Evolutionary conservation across 2,888 invertebrate genomes (phyloP).

Genomic region (Encarsia formosa): DNA sequence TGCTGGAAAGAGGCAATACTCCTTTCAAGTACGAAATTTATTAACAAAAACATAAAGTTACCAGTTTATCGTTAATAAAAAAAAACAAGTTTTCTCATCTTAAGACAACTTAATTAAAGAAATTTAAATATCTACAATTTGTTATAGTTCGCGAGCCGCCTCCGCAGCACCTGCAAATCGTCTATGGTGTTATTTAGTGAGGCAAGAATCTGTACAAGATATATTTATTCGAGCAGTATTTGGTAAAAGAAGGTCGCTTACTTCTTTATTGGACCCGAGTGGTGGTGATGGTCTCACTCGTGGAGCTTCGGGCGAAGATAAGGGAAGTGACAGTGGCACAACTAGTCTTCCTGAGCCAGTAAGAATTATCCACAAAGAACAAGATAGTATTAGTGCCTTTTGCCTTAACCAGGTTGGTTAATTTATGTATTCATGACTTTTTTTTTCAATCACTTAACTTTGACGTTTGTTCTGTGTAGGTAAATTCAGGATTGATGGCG

Average conservation of each 20-base stretch:
- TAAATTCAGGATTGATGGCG: conserved; percentile 77
- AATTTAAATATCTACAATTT: too few species aligned
- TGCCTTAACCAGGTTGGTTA: conserved; percentile 83
- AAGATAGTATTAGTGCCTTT: conserved; percentile 96
- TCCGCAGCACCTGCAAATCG: conserved; percentile 75
- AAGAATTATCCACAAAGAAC: conserved; percentile 96
- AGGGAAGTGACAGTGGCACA: conserved; percentile 47
- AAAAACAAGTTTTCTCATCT: background rate
- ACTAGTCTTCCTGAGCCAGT: conserved; percentile 72
- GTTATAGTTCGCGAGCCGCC: conserved; percentile 58
- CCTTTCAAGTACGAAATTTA: conserved; percentile 72
- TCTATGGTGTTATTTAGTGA: conserved; percentile 89
- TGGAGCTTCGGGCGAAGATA: conserved; percentile 44
- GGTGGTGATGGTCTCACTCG: conserved; percentile 41
- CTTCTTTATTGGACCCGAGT: conserved; percentile 53
- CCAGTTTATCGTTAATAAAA: background rate
- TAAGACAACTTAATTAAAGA: too few species aligned
- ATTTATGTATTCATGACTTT: conserved; percentile 15
- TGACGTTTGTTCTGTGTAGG: conserved; percentile 49
- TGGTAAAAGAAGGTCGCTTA: conserved; percentile 66
- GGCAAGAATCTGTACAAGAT: conserved; percentile 89
- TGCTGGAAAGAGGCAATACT: conserved; percentile 89
- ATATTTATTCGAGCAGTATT: conserved; percentile 95
- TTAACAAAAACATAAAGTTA: background rate
- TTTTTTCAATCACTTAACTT: background rate